Percentiles rank a stretch among this genome's conserved stretches.
phyloP scores from a whole-genome alignment of 2,113 vertebrate genomes.

The Brachirus orientalis region DNA sequence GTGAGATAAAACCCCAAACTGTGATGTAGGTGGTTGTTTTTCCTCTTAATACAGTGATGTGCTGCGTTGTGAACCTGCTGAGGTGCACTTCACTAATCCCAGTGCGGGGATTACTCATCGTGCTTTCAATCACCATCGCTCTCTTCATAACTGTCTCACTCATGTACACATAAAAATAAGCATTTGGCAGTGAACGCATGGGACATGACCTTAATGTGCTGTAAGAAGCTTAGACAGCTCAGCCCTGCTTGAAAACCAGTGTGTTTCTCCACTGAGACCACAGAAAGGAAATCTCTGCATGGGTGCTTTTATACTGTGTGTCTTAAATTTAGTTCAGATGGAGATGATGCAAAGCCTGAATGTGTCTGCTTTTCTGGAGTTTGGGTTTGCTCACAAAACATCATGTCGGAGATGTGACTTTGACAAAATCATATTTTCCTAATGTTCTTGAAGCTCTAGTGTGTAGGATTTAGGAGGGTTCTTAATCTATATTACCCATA shows the following conservation, averaged over 20 bases:
- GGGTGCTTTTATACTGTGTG: not conserved
- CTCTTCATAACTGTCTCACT: not conserved
- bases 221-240: conserved; percentile 52
- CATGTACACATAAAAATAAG: conserved; percentile 8
- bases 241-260: conserved; percentile 28
- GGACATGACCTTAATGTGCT: conserved; percentile 52
- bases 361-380: too few relatives aligned
- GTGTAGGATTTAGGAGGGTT: too few relatives aligned
- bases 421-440: too few relatives aligned
- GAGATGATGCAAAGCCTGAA: too few relatives aligned
- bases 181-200: conserved; percentile 19
- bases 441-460: too few relatives aligned
- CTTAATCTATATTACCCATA: too few relatives aligned
- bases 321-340: too few relatives aligned
- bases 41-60: not conserved
- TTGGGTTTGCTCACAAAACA: too few relatives aligned
- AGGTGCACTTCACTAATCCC: conserved; percentile 33
- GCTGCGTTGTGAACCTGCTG: conserved; percentile 20
- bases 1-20: conserved; percentile 13
- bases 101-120: conserved; percentile 40
- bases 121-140: conserved; percentile 18
- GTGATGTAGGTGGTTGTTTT: conserved; percentile 11
- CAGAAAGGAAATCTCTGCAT: conserved; percentile 32
- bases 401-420: too few relatives aligned
- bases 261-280: not conserved